These are phyloP conservation scores for Sakesphorus luctuosus DNA, from an alignment of 2,113 vertebrate genomes.

Conservation along the genomic window DNA sequence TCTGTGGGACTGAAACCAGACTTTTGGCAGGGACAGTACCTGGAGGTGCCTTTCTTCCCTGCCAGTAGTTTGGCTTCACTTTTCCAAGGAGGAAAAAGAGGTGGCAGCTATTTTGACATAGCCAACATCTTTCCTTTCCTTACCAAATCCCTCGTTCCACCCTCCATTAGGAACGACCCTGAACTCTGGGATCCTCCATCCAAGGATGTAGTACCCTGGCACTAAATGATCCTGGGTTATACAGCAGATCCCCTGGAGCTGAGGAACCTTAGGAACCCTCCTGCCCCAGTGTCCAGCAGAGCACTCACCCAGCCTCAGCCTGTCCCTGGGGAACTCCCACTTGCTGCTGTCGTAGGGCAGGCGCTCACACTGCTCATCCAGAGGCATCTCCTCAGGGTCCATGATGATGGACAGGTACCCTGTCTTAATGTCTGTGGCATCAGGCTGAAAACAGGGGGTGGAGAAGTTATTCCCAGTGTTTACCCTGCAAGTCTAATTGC, in stretches of 20 bases:
- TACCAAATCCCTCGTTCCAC: not conserved
- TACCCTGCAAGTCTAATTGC: not conserved
- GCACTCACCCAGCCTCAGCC: slow-evolving; percentile 82
- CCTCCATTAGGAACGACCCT: not conserved
- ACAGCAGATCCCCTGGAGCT: accelerated
- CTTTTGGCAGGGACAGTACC: not conserved
- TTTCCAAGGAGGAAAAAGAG: not conserved
- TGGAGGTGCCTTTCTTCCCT: not conserved
- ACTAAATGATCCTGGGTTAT: not conserved
- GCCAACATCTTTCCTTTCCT: not conserved
- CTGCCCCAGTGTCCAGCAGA: not conserved
- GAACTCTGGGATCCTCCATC: not conserved
- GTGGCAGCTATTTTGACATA: not conserved
- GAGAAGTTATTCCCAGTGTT: not conserved
- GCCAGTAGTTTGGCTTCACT: not conserved
- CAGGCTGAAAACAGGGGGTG: slow-evolving; percentile 54
- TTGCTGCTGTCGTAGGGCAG: slow-evolving; percentile 92
- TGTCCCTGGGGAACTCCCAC: slow-evolving; percentile 94
- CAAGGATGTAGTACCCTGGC: not conserved
- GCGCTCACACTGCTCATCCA: slow-evolving; percentile 90
- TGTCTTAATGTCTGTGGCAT: slow-evolving; percentile 88
- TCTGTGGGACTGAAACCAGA: not conserved
- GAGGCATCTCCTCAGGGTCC: slow-evolving; percentile 91
- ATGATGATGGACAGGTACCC: slow-evolving; percentile 94
- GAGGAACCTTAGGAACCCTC: not conserved